Percentiles rank a stretch among this genome's conserved stretches.
These are phyloP conservation scores for Phymastichus coffea DNA, from an alignment of 1,140 invertebrate genomes.

Conservation along the genomic window DNA sequence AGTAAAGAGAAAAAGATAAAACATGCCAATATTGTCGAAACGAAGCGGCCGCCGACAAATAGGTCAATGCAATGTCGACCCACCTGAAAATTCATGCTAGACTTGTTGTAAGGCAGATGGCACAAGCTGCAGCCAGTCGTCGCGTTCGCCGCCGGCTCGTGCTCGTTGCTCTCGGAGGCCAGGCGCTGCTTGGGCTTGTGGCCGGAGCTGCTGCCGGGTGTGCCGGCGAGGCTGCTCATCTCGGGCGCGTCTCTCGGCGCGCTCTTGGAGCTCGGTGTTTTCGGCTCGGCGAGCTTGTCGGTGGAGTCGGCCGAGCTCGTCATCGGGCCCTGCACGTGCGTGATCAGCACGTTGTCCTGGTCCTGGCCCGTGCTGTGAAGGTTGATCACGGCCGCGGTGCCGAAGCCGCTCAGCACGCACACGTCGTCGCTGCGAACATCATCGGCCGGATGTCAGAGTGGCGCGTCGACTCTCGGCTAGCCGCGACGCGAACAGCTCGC, in stretches of 20 bases:
- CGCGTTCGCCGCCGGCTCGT: conserved; percentile 37
- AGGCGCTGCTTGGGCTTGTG: conserved; percentile 18
- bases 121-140: conserved; percentile 59
- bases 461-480: too few species aligned
- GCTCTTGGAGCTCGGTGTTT: background rate
- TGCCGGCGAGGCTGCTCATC: background rate
- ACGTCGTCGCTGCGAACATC: conserved; percentile 89
- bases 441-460: too few species aligned
- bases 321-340: conserved; percentile 37
- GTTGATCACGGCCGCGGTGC: conserved; percentile 87
- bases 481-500: too few species aligned
- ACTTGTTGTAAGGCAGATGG: conserved; percentile 78
- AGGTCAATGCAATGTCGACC: background rate
- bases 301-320: conserved; percentile 38
- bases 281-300: conserved; percentile 29
- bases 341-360: conserved; percentile 36
- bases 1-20: too few species aligned
- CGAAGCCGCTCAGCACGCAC: conserved; percentile 88
- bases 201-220: too few species aligned
- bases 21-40: too few species aligned
- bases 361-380: conserved; percentile 55
- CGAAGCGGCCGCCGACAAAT: too few species aligned
- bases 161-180: conserved; percentile 51
- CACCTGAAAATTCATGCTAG: conserved; percentile 25
- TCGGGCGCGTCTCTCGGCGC: conserved; percentile 9